A percentile compares a stretch with the other conserved stretches of the same genome.
Evolutionary conservation across 2,888 invertebrate genomes (phyloP).

Genomic region (Ctenicera cuprea): DNA sequence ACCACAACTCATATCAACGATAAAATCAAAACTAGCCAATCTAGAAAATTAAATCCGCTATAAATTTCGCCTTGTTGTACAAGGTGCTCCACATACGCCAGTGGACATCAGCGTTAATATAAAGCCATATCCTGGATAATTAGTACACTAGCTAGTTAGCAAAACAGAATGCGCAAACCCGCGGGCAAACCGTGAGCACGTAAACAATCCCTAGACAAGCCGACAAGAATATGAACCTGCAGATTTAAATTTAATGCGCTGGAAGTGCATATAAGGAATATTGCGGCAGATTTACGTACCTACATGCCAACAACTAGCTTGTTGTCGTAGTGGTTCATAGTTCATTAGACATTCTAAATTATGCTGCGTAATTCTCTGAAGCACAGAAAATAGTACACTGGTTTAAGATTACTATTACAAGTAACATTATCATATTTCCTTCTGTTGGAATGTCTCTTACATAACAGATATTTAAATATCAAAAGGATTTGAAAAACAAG

Average conservation of each 20-base stretch:
- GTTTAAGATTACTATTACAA: no score
- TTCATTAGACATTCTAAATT: conserved; percentile 37
- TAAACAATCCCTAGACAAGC: conserved; percentile 53
- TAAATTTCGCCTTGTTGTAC: conserved; percentile 42
- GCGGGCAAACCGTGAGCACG: conserved; percentile 51
- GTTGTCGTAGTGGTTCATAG: conserved; percentile 33
- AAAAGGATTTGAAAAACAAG: no score
- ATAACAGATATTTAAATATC: no score
- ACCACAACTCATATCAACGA: conserved; percentile 41
- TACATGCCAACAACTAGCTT: conserved; percentile 17
- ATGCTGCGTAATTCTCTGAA: no score
- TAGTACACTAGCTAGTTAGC: conserved; percentile 47
- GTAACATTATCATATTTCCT: no score
- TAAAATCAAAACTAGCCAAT: conserved; percentile 44
- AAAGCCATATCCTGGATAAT: conserved; percentile 53
- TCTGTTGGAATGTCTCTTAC: no score
- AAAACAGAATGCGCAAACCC: conserved; percentile 47
- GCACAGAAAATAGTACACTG: no score
- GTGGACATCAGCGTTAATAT: conserved; percentile 42
- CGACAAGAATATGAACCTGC: conserved; percentile 40
- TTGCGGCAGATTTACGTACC: conserved; percentile 32
- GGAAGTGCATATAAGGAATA: conserved; percentile 29
- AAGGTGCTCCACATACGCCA: conserved; percentile 43
- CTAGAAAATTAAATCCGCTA: conserved; percentile 44
- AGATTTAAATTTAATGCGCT: conserved; percentile 38